A percentile compares a stretch with the other conserved stretches of the same genome.
phyloP scores from a whole-genome alignment of 2,797 vertebrate genomes.

The Pogonophryne albipinna region DNA sequence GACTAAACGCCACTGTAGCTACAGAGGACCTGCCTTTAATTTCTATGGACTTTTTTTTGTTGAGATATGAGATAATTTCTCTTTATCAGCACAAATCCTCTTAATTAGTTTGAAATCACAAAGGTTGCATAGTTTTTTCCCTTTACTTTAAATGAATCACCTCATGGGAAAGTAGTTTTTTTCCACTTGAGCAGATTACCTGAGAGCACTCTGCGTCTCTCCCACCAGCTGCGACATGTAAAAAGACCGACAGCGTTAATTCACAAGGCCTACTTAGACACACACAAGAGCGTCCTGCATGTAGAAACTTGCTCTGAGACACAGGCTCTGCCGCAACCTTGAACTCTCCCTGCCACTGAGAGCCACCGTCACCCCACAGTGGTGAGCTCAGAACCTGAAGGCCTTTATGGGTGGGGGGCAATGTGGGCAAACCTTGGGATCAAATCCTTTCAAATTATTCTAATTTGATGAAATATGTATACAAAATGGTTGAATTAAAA shows the following conservation, averaged over 20 bases:
- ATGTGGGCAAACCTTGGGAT: constrained; percentile 9
- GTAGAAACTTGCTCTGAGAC: constrained; percentile 76
- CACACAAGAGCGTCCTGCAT: constrained; percentile 58
- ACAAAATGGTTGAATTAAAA: no score
- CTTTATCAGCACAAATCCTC: constrained; percentile 41
- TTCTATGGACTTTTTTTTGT: constrained; percentile 18
- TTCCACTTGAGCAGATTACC: constrained; percentile 68
- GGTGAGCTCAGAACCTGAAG: constrained; percentile 47
- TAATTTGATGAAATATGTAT: no score
- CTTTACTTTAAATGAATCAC: constrained; percentile 37
- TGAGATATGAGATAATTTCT: constrained; percentile 1
- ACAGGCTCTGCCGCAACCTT: constrained; percentile 71
- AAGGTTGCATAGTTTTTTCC: constrained; percentile 15
- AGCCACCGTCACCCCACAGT: constrained; percentile 37
- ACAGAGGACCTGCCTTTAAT: constrained; percentile 17
- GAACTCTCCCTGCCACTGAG: constrained; percentile 72
- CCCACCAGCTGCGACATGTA: constrained; percentile 75
- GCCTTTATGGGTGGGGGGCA: constrained; percentile 4
- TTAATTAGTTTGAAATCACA: constrained; percentile 36
- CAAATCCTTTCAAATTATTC: background rate
- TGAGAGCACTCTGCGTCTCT: constrained; percentile 51
- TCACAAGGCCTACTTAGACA: constrained; percentile 53
- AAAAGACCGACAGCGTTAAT: constrained; percentile 68
- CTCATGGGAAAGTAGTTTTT: constrained; percentile 75
- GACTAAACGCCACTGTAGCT: constrained; percentile 31